Base-by-base conservation (phyloP, 2,888 invertebrate species). In the Cyrtodaria siliqua region DNA sequence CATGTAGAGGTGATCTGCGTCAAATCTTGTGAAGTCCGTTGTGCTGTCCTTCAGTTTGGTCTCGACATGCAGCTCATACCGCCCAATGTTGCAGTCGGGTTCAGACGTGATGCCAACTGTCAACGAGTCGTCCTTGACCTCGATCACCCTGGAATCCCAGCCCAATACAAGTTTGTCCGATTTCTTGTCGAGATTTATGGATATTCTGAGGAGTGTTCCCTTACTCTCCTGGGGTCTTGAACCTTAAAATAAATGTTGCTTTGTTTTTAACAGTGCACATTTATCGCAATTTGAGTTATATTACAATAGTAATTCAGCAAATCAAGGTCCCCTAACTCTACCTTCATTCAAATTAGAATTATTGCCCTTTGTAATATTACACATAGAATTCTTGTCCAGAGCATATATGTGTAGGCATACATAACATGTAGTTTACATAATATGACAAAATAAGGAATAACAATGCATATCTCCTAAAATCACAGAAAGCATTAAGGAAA, bases 1-100 rank as follows among this genome's bases (percentile, higher is more conserved):
- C 1, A 98, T 93, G 89, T 96, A 97, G 78, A 98, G 94, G 63
- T 95, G 94, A 71, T 87, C 84, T 8, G 85, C 74, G 55, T 86
- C 84, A 18, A 77, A 70, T 38, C 88, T 72, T 12, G 63, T 75
- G 26, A 74, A 69, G 27, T 82, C 71, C 4, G 81, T 82, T 3
- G 68, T 33, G 26, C 80, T 75, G 20, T 69, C 75, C 27, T 67
- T 64, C 42, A 81, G 47, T 50, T 82, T 73, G 0, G 89, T 88
- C 72, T 89, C 90, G 14, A 91, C 81, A 52, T 71, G 87, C 14
- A 89, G 27, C 27, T 66, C 55, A 70, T 91, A 91, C 38, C 63
- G 78, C 18, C 91, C 91, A 26, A 91, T 81, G 55, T 86, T 82
- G 33, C 80, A 73, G 59, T 89, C 87, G 0, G 87, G 63, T 14